Conservation (phyloP, 2,113 vertebrate species). For the Ciconia maguari region DNA sequence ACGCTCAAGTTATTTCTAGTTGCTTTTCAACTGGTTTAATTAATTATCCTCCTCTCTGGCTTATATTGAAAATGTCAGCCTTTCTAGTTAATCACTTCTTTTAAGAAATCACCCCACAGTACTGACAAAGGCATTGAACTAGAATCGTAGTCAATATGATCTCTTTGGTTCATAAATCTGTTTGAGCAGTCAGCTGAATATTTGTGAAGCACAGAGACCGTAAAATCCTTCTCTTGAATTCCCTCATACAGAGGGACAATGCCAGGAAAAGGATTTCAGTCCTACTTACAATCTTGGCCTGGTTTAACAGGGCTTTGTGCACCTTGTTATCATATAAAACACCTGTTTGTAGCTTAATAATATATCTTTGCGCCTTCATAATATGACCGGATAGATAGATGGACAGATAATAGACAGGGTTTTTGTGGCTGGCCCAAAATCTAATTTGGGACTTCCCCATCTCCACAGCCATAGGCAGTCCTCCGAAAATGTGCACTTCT, state of each 20-base stretch:
- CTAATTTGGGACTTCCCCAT: constrained; percentile 42
- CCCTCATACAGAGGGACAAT: not conserved
- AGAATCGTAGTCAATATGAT: not conserved
- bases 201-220: not conserved
- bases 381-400: not conserved
- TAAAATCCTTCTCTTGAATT: not conserved
- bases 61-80: not conserved
- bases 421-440: not conserved
- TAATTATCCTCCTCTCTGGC: not conserved
- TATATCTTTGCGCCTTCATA: not conserved
- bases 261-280: not conserved
- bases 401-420: not conserved
- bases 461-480: not conserved
- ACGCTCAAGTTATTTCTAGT: not conserved
- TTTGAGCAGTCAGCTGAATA: not conserved
- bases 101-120: not conserved
- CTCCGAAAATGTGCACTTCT: not conserved
- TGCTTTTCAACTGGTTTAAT: not conserved
- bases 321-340: not conserved
- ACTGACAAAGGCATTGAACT: not conserved
- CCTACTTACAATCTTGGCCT: not conserved
- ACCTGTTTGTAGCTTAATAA: not conserved
- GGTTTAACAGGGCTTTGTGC: not conserved
- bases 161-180: not conserved
- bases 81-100: not conserved